Percentiles rank a stretch among this genome's conserved stretches.
Conservation (phyloP, 2,797 vertebrate genomes). For the Notolabrus celidotus region DNA sequence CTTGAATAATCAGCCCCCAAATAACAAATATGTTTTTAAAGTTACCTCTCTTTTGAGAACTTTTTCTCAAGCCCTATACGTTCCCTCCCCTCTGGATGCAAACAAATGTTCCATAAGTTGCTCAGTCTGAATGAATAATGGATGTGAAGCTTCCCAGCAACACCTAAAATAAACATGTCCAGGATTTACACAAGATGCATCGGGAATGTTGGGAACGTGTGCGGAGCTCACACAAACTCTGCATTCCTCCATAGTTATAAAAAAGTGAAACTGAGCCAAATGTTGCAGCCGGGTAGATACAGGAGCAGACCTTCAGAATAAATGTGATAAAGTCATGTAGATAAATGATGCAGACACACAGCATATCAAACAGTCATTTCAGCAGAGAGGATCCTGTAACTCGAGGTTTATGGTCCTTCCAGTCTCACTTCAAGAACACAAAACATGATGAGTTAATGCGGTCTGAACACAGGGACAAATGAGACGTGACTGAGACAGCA, state of each 20-base stretch:
- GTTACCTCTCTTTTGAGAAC: too few species aligned
- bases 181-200: conserved; percentile 47
- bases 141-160: conserved; percentile 50
- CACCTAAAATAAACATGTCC: conserved; percentile 62
- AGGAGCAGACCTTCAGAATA: not conserved
- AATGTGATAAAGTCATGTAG: not conserved
- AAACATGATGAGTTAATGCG: conserved; percentile 27
- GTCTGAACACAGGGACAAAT: conserved; percentile 25
- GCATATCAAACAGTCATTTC: not conserved
- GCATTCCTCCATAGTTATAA: not conserved
- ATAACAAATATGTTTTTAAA: too few species aligned
- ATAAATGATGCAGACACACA: conserved; percentile 4
- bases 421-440: not conserved
- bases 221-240: conserved; percentile 21
- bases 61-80: too few species aligned
- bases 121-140: conserved; percentile 61
- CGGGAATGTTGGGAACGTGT: conserved; percentile 4
- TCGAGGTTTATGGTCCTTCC: conserved; percentile 19
- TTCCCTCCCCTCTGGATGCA: not conserved
- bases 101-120: conserved; percentile 37
- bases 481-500: conserved; percentile 38
- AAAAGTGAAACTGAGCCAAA: not conserved
- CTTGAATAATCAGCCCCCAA: too few species aligned
- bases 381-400: conserved; percentile 27
- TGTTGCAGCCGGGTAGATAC: not conserved